Base-by-base conservation (phyloP, 1,140 invertebrate genomes). In the Trachelipus rathkii region DNA sequence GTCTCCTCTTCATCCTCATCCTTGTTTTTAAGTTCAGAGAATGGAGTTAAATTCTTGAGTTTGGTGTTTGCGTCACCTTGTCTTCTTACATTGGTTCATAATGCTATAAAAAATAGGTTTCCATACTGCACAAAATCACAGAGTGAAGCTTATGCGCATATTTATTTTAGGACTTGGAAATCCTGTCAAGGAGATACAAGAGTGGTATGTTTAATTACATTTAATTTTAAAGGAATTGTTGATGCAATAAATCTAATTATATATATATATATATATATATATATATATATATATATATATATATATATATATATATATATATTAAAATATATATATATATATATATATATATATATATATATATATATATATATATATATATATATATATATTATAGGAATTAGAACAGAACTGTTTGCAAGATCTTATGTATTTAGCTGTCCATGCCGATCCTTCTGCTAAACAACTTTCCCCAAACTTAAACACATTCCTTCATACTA, bases 321-420 rank as follows among this genome's bases (percentile, higher is more conserved):
- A n/a, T n/a, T n/a, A n/a, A n/a, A n/a, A n/a, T n/a, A n/a, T n/a
- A n/a, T n/a, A n/a, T n/a, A n/a, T n/a, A n/a, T n/a, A n/a, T n/a
- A n/a, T n/a, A n/a, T n/a, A n/a, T n/a, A n/a, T n/a, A n/a, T n/a
- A n/a, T n/a, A n/a, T n/a, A n/a, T n/a, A n/a, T n/a, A n/a, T n/a
- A n/a, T n/a, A n/a, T n/a, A n/a, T n/a, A n/a, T n/a, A 15, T 50
- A 50, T 50, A 10, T 50, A 10, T 50, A 15, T 50, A 10, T 50
- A 10, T n/a, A n/a, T n/a, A n/a, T n/a, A n/a, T n/a, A 13, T 19
- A 13, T 60, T 66, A n/a, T 44, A 78, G 79, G 45, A 15, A 9
- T 19, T 81, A 45, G 81, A 81, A 53, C 77, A 81, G 15, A 23
- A 76, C 8, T 81, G 81, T 23, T 53, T 81, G 19, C 81, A 81